phyloP scores from a whole-genome alignment of 2,797 vertebrate species.

The Xenops minutus region DNA sequence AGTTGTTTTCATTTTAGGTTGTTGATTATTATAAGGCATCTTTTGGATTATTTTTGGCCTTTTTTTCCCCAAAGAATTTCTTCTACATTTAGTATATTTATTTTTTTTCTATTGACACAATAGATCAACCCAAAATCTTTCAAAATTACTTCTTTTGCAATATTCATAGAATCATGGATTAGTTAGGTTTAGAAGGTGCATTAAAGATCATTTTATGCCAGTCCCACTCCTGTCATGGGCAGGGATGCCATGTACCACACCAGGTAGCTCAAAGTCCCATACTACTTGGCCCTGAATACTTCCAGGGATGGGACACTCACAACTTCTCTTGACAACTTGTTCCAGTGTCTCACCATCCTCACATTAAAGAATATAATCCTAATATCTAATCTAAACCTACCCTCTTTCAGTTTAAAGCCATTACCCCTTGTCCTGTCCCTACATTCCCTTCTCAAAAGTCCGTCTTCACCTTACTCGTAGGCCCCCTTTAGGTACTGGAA shows the following conservation, averaged over 20 bases:
- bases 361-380: too few relatives aligned
- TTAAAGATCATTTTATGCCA: neutral
- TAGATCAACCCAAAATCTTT: neutral
- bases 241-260: neutral
- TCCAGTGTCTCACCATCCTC: neutral
- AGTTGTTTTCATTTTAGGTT: neutral
- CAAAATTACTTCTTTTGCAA: neutral
- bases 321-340: neutral
- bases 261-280: neutral
- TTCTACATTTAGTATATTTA: neutral
- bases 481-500: too few relatives aligned
- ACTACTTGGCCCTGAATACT: neutral
- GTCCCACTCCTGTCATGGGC: fast-evolving
- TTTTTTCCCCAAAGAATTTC: neutral
- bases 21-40: neutral
- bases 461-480: too few relatives aligned
- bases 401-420: too few relatives aligned
- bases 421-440: too few relatives aligned
- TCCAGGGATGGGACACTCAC: neutral
- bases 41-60: neutral
- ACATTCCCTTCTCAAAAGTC: too few relatives aligned
- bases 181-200: neutral
- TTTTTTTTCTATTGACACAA: neutral
- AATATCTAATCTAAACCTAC: too few relatives aligned
- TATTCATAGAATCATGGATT: neutral